Conservation (phyloP, 1,140 invertebrate species). For the Gerris buenoi region DNA sequence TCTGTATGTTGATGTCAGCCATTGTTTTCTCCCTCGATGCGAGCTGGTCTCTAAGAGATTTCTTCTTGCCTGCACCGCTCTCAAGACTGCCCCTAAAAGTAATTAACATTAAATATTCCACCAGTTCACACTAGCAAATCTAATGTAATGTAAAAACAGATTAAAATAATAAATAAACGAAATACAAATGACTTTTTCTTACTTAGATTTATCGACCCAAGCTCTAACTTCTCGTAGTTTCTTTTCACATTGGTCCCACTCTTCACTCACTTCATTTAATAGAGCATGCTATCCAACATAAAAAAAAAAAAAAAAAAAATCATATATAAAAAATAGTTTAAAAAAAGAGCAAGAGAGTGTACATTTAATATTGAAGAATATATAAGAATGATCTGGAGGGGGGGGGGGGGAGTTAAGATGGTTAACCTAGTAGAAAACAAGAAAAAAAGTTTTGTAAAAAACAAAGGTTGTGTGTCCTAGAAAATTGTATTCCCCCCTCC, state of each 20-base stretch:
- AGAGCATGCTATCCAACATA: slow-evolving; percentile 69
- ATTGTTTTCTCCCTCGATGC: slow-evolving; percentile 70
- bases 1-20: slow-evolving; percentile 74
- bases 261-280: slow-evolving; percentile 78
- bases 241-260: slow-evolving; percentile 89
- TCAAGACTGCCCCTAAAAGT: slow-evolving; percentile 47
- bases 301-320: too few relatives aligned
- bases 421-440: too few relatives aligned
- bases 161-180: background rate
- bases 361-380: too few relatives aligned
- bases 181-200: background rate
- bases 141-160: too few relatives aligned
- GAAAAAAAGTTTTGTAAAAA: too few relatives aligned
- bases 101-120: background rate
- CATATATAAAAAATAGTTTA: too few relatives aligned
- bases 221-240: slow-evolving; percentile 76
- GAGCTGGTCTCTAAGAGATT: slow-evolving; percentile 68
- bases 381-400: too few relatives aligned
- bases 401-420: too few relatives aligned
- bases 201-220: slow-evolving; percentile 70
- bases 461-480: too few relatives aligned
- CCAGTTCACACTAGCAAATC: background rate
- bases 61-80: slow-evolving; percentile 64
- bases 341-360: too few relatives aligned
- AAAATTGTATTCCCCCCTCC: too few relatives aligned